Conservation (phyloP, 1,140 invertebrate genomes). For the Globodera ellingtonae region DNA sequence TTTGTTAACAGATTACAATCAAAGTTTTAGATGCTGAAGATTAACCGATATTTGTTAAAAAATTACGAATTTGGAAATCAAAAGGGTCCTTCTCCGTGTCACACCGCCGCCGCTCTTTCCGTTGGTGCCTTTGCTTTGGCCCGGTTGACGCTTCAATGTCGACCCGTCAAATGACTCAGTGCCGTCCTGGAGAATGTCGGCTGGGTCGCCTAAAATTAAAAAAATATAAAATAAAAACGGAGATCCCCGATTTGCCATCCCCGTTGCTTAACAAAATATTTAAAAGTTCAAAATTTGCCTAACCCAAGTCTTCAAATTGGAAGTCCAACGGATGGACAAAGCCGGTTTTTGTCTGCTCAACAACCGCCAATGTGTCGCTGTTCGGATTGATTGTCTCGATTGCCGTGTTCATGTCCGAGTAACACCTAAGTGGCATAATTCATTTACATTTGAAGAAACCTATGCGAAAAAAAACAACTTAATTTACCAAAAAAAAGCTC, state of each 20-base stretch:
- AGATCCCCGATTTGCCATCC: too few relatives aligned
- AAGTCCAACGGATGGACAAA: constrained; percentile 52
- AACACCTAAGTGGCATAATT: constrained; percentile 46
- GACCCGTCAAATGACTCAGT: constrained; percentile 25
- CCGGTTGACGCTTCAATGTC: constrained; percentile 45
- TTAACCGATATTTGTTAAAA: too few relatives aligned
- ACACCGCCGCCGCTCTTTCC: constrained; percentile 41
- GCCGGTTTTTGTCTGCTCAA: constrained; percentile 58
- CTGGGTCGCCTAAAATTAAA: constrained; percentile 16
- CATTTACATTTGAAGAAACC: too few relatives aligned
- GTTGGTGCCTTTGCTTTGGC: constrained; percentile 37
- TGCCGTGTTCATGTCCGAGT: constrained; percentile 56
- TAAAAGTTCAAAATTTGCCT: background rate
- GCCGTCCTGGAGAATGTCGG: constrained; percentile 25
- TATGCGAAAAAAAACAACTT: too few relatives aligned
- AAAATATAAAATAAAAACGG: too few relatives aligned
- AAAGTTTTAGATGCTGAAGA: too few relatives aligned
- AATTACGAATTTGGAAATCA: too few relatives aligned
- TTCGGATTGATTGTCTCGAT: constrained; percentile 55
- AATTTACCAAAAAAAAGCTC: too few relatives aligned
- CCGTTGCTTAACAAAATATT: too few relatives aligned
- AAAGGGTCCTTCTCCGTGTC: constrained; percentile 40
- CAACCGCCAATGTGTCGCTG: constrained; percentile 52
- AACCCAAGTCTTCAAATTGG: constrained; percentile 59
- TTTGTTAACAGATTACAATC: too few relatives aligned